Evolutionary conservation across 2,797 vertebrate species (phyloP).

Genomic region (Xiphophorus birchmanni): DNA sequence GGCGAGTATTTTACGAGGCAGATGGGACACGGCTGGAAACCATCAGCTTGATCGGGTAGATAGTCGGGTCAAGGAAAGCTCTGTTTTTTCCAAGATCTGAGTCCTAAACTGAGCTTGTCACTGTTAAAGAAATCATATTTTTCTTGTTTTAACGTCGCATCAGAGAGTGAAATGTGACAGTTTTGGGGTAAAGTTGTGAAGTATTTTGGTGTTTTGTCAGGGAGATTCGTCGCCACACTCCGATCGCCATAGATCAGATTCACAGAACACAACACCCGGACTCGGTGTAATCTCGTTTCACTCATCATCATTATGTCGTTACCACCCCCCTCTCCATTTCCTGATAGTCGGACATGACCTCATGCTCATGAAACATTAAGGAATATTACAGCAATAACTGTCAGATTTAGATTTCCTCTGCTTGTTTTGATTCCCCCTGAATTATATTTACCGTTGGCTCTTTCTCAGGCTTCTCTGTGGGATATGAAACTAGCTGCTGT

Average conservation of each 20-base stretch:
- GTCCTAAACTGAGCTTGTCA: conserved; percentile 1
- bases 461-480: conserved; percentile 8
- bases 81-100: conserved; percentile 3
- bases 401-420: conserved; percentile 34
- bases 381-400: conserved; percentile 29
- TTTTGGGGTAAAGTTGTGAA: neutral
- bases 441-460: conserved; percentile 18
- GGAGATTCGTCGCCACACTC: neutral
- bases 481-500: conserved; percentile 22
- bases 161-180: neutral
- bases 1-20: conserved; percentile 34
- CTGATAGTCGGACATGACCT: conserved; percentile 55
- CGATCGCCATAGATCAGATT: conserved; percentile 15
- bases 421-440: conserved; percentile 32
- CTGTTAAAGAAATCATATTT: neutral
- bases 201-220: neutral
- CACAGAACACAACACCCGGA: conserved; percentile 20
- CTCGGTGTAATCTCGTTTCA: conserved; percentile 47
- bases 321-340: conserved; percentile 42
- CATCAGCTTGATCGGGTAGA: conserved; percentile 43
- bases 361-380: conserved; percentile 36
- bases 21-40: conserved; percentile 50
- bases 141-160: neutral
- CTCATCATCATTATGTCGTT: conserved; percentile 47
- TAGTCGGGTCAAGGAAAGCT: conserved; percentile 12